Base-by-base conservation (phyloP, 2,888 invertebrate genomes). In the Drosophila kambysellisi region DNA sequence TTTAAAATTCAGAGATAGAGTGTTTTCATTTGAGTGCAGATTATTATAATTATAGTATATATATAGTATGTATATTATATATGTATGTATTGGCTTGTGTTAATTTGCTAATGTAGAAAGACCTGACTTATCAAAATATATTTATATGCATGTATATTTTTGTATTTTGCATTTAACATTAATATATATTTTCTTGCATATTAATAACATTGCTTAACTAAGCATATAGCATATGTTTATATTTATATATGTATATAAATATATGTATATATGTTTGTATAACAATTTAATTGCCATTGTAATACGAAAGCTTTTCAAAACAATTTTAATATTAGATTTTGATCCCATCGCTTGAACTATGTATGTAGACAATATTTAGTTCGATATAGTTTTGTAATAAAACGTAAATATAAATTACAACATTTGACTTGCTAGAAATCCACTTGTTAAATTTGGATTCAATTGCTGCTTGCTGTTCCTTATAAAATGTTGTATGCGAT, bases 261-360 rank as follows among this genome's bases (percentile, higher is more conserved):
- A 8, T 35, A 25, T 53, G 1, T 37, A 56, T 51, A n/a, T 54
- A 56, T 68, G 37, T 33, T 29, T 37, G 51, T 60, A 60, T 68
- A 68, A 68, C 68, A 59, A 57, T 70, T 43, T 20, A 33, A 37
- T 70, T 52, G 51, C 62, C 57, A 41, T 70, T 70, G 62, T 51
- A 57, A 33, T 71, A 57, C 54, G 70, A 57, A 71, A 71, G 70
- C 71, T 62, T 71, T 62, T 62, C 61, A 57, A 71, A 71, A 71
- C 50, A 71, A 62, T 57, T 70, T 71, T 48, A 53, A 71, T 58
- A 63, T 71, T 71, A 63, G 46, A 43, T 78, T 56, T 79, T 79
- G 79, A 79, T 82, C 79, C 82, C 79, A 52, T 69, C 65, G 68
- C 81, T 66, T 73, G 57, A 81, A 76, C 77, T 64, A 73, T 71